Evolutionary conservation across 2,888 invertebrate genomes (phyloP), one percentile per base, ranked within the genome.

Genomic region (Amiota communis): DNA sequence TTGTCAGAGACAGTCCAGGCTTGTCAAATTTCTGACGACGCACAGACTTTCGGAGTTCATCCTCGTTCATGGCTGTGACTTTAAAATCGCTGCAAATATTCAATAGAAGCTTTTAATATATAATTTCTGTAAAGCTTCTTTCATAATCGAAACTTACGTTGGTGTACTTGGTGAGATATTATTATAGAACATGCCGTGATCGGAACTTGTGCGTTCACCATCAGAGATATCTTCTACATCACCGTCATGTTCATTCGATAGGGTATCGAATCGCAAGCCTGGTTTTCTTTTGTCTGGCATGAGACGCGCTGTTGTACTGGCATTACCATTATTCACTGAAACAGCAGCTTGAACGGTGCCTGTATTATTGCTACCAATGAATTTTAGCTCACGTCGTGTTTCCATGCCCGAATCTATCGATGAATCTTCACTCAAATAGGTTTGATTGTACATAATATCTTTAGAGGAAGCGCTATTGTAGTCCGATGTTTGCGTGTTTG

Each of bases 161-260:
- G 90, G 90, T 51, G 90, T 90, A 77, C 89, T 86, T 8, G 91
- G 85, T 57, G 91, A 82, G 85, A 90, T 81, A 74, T 87, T 88
- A 11, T 94, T 95, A 86, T 95, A 95, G 87, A 95, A 95, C 77
- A 94, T 93, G 81, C 92, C 92, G 74, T 94, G 92, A 84, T 95
- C 95, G 0, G 94, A 94, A 9, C 95, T 94, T 0, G 95, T 94
- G 61, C 94, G 91, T 78, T 95, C 95, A 0, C 95, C 94, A 86
- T 96, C 95, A 0, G 95, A 95, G 84, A 95, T 96, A 82, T 96
- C 96, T 82, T 96, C 96, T 0, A 95, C 93, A 80, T 96, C 96
- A 0, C 95, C 95, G 78, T 96, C 95, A 85, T 96, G 96, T 74
- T 96, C 96, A 10, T 95, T 95, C 65, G 80, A 83, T 17, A 89